Evolutionary conservation across 2,888 invertebrate genomes (phyloP).

Genomic region (Eubasilissa splendida): DNA sequence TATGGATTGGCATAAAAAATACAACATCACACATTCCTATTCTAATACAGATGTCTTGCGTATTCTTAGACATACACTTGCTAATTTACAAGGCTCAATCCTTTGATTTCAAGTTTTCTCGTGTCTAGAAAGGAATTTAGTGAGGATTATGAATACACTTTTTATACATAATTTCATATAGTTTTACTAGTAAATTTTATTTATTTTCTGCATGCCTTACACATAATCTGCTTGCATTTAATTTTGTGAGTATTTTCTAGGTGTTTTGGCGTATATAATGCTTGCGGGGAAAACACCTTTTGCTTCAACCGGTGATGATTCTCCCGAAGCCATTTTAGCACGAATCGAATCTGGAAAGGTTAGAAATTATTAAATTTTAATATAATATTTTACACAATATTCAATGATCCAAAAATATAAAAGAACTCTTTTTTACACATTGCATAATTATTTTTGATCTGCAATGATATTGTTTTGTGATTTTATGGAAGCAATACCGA

Average conservation of each 20-base stretch:
- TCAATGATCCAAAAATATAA: slow-evolving; percentile 9
- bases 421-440: background rate
- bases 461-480: no score
- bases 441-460: no score
- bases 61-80: no score
- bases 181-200: background rate
- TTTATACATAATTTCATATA: no score
- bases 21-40: no score
- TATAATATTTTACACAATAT: background rate
- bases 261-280: slow-evolving; percentile 97
- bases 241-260: slow-evolving; percentile 60
- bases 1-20: no score
- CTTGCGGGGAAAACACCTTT: slow-evolving; percentile 88
- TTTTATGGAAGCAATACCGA: no score
- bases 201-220: background rate
- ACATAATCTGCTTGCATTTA: background rate
- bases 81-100: no score
- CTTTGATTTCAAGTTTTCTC: no score
- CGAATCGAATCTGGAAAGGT: slow-evolving; percentile 94
- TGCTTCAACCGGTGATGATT: slow-evolving; percentile 79
- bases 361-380: slow-evolving; percentile 18
- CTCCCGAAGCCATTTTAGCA: slow-evolving; percentile 91
- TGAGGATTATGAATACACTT: no score
- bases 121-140: no score
- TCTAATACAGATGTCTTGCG: no score